Evolutionary conservation across 92 coral and sea anemone genomes (phyloP), one percentile per base, ranked within the genome.

Genomic region (Pocillopora grandis): DNA sequence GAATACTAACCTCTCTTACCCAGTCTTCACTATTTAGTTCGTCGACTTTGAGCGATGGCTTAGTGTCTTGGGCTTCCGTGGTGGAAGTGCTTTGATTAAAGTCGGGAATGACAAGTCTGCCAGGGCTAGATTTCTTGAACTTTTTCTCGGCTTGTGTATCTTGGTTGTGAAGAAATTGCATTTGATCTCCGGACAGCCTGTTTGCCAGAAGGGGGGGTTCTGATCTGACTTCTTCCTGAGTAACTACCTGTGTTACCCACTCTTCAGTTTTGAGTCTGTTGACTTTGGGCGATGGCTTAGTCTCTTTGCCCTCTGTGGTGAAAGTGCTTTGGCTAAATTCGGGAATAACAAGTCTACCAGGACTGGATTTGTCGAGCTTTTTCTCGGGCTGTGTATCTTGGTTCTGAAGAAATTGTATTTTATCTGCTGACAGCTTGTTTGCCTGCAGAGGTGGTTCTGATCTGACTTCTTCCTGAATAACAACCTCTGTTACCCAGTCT

Each of bases 211-310:
- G 20, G 7, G 75, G 27, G 17, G 74, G 74, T 49, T 55, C 62
- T 66, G 76, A 67, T 23, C 64, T 52, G 52, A 66, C 63, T 71
- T 68, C 66, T 70, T 80, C 56, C 18, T 67, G 36, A 14, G 12
- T 15, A 5, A 36, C 23, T 35, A 72, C 21, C 33, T 68, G 66
- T 31, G 66, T 68, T 35, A 75, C 11, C 79, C 79, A 75, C 64
- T 58, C 61, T 57, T 75, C 65, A 36, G 79, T 3, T 2, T 57
- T 75, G 9, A 35, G 19, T 12, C 58, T 75, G 0, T 75, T 49
- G 10, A 71, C 76, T 42, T 71, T 71, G 0, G 76, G 13, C 14
- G 76, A 20, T 10, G 15, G 31, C 12, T 1, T 1, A 33, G 10
- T 3, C 33, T 71, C 76, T 13, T 71, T 37, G 5, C 37, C 76